Evolutionary conservation across 2,888 invertebrate genomes (phyloP), one percentile per base, ranked within the genome.

Genomic region (Choristoneura rosaceana): DNA sequence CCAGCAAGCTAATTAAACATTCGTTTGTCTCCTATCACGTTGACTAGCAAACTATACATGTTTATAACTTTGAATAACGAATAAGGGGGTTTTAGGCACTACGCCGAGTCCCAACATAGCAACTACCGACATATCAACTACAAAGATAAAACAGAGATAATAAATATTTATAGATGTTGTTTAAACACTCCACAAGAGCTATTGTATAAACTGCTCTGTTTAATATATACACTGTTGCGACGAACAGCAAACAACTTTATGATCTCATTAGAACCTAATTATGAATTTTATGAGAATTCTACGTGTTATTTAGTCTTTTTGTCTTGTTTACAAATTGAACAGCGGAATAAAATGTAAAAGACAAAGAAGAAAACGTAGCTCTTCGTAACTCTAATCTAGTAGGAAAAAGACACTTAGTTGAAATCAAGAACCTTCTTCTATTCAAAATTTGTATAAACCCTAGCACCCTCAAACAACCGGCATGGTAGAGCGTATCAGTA

Each of bases 111-210:
- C 4, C 25, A 55, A 55, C 55, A 17, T 55, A 25, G 55, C 25
- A 55, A 25, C 55, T 4, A 1, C 55, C 12, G 15, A 14, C 50
- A 12, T 25, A 50, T 69, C 69, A 62, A 25, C 55, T 50, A 60
- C 25, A 43, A 69, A 43, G 52, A 69, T 66, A 52, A 15, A 34
- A 14, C 8, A 34, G 33, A 59, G 59, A 59, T 61, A 50, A 59
- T 69, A 33, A 52, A 62, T 52, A 43, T 61, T 41, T 69, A 25
- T 25, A 38, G 55, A 55, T 55, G 15, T 7, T 58, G 55, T 69
- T 33, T 45, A 14, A 47, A 63, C 63, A 34, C 45, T 14, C 9
- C 15, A 50, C 15, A 25, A 62, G 55, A 25, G 55, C 55, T 25
- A 55, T 55, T 55, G 55, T 55, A 25, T 12, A 25, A 55, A 25